phyloP scores from a whole-genome alignment of 2,113 vertebrate species.

The Eira barbara region DNA sequence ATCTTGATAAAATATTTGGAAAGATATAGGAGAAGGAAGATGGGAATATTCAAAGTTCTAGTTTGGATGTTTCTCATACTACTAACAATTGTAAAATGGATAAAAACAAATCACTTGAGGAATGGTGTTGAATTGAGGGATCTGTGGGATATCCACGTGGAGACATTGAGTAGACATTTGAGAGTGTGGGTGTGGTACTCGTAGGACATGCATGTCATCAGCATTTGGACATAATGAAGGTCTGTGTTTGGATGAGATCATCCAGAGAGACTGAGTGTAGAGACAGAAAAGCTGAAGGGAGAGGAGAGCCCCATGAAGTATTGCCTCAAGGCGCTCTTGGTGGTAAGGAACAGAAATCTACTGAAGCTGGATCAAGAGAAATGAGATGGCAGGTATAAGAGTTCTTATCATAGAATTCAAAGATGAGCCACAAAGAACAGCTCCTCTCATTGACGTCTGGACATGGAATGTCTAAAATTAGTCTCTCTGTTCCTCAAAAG shows the following conservation, averaged over 20 bases:
- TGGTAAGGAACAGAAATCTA: not conserved
- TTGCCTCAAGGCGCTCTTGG: not conserved
- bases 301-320: not conserved
- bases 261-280: not conserved
- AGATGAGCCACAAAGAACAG: not conserved
- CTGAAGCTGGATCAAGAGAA: not conserved
- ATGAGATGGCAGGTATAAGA: not conserved
- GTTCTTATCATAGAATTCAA: not conserved
- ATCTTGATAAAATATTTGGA: not conserved
- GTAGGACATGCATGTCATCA: not conserved
- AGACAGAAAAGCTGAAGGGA: not conserved
- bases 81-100: not conserved
- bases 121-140: not conserved
- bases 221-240: not conserved
- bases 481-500: not conserved
- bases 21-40: not conserved
- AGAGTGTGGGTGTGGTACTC: not conserved
- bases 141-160: not conserved
- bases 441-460: not conserved
- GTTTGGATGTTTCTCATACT: not conserved
- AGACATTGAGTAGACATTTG: not conserved
- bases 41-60: not conserved
- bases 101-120: not conserved
- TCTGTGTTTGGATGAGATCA: not conserved
- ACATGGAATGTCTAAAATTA: not conserved